phyloP scores from a whole-genome alignment of 2,113 vertebrate species.

The Strigops habroptila region DNA sequence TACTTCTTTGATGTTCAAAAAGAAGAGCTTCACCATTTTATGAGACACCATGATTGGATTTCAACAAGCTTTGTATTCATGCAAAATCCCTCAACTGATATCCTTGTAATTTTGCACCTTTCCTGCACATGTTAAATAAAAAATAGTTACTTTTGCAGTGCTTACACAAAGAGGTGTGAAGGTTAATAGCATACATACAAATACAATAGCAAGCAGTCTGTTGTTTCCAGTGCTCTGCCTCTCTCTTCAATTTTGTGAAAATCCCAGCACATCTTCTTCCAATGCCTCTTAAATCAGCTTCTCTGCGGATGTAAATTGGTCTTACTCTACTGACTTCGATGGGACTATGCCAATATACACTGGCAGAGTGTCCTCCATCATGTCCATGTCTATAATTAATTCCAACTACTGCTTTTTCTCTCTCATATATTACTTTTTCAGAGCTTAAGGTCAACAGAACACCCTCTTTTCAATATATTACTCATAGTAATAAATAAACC shows the following conservation, averaged over 20 bases:
- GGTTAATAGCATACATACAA: not conserved
- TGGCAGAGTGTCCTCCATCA: not conserved
- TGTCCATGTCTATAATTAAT: not conserved
- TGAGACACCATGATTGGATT: not conserved
- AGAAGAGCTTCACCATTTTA: slow-evolving; percentile 1
- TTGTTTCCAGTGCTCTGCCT: not conserved
- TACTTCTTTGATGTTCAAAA: slow-evolving; percentile 36
- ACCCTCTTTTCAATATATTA: not conserved
- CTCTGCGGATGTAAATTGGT: slow-evolving; percentile 9
- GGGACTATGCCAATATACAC: not conserved
- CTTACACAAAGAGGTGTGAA: not conserved
- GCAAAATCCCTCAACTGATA: not conserved
- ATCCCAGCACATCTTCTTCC: not conserved
- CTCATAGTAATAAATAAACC: slow-evolving; percentile 6
- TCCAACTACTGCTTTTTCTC: not conserved
- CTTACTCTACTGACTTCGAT: slow-evolving; percentile 11
- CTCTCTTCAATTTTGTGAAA: not conserved
- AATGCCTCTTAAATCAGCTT: not conserved
- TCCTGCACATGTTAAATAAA: not conserved
- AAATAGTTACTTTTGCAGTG: not conserved
- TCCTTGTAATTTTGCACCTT: not conserved
- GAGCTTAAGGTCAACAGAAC: not conserved
- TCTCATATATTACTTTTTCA: slow-evolving; percentile 31
- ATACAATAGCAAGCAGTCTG: not conserved
- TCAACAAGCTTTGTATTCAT: slow-evolving; percentile 6